Conservation (phyloP, 1,140 invertebrate species). For the Teleogryllus occipitalis region DNA sequence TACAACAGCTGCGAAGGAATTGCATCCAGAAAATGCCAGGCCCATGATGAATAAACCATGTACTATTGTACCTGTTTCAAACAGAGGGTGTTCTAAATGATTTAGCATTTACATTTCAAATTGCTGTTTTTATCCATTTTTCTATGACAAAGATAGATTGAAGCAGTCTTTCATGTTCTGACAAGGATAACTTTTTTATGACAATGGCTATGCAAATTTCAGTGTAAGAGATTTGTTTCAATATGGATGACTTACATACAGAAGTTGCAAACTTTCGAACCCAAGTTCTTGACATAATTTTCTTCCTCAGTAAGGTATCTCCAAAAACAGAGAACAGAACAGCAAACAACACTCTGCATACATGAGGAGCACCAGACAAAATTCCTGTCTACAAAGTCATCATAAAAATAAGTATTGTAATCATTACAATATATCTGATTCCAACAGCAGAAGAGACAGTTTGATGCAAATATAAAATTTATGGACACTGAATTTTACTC, state of each 20-base stretch:
- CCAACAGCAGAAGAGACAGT: neutral
- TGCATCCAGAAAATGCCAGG: slow-evolving; percentile 52
- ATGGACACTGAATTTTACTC: neutral
- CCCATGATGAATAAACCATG: slow-evolving; percentile 49
- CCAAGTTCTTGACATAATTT: slow-evolving; percentile 49
- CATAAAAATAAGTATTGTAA: neutral
- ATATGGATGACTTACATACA: slow-evolving; percentile 39
- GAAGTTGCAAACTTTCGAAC: slow-evolving; percentile 53
- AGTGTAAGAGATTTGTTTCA: too few species aligned
- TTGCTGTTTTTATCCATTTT: neutral
- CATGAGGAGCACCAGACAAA: slow-evolving; percentile 54
- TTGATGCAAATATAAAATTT: neutral
- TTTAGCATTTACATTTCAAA: neutral
- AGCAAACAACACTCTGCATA: slow-evolving; percentile 53
- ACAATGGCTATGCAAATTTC: neutral
- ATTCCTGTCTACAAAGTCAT: slow-evolving; percentile 47
- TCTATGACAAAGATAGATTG: neutral
- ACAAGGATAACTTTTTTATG: neutral
- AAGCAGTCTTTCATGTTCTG: neutral
- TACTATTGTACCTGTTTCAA: slow-evolving; percentile 37
- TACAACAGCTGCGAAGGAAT: slow-evolving; percentile 47
- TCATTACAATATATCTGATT: neutral
- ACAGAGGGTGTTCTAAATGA: neutral
- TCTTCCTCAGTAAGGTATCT: slow-evolving; percentile 50
- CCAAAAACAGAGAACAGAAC: slow-evolving; percentile 47